Conservation (phyloP, 2,797 vertebrate genomes). For the Sebastes wilsoni region DNA sequence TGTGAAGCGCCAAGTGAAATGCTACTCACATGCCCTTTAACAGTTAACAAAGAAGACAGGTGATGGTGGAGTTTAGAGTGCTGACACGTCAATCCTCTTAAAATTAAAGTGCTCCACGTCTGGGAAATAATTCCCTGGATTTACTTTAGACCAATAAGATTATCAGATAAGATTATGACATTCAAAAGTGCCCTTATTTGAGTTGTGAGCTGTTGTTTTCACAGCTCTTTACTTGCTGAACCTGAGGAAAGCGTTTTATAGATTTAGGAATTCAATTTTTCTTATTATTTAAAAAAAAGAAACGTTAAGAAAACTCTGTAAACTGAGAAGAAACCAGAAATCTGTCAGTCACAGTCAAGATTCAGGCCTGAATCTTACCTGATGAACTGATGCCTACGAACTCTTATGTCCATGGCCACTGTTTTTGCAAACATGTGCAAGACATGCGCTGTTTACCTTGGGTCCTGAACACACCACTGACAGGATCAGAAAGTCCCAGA, state of each 20-base stretch:
- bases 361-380: not conserved
- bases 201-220: not conserved
- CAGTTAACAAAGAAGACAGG: not conserved
- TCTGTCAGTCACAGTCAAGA: not conserved
- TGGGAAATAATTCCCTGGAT: not conserved
- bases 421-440: not conserved
- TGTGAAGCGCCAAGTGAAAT: too few species aligned
- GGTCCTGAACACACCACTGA: not conserved
- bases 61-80: not conserved
- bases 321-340: not conserved
- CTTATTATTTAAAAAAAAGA: not conserved
- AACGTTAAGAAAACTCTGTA: not conserved
- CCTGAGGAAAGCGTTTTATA: not conserved
- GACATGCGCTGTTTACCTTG: not conserved
- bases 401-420: not conserved
- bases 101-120: not conserved
- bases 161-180: not conserved
- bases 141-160: not conserved
- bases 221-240: not conserved
- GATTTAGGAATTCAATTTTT: not conserved
- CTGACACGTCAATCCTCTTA: not conserved
- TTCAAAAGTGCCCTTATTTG: not conserved
- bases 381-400: not conserved
- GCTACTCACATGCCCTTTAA: not conserved
- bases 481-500: conserved; percentile 1